Conservation (phyloP, 37 sponge, comb jelly and placozoan genomes). For the Hormiphora californensis region DNA sequence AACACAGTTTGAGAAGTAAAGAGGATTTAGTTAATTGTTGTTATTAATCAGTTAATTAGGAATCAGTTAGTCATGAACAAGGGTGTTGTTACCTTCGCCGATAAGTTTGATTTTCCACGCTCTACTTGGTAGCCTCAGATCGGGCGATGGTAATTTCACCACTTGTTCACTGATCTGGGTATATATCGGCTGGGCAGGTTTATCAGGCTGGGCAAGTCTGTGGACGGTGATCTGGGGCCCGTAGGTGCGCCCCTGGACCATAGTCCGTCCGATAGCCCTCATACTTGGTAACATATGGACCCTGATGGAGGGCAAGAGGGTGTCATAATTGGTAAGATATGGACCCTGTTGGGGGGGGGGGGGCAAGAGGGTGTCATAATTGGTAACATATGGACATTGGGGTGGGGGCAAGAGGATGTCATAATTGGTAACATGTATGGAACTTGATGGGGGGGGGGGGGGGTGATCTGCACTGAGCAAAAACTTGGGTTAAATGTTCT, state of each 20-base stretch:
- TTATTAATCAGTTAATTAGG: neutral
- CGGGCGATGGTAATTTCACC: slow-evolving; percentile 55
- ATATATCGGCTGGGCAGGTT: slow-evolving; percentile 66
- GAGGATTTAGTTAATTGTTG: neutral
- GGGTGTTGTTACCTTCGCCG: slow-evolving; percentile 55
- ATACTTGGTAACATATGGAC: slow-evolving; percentile 43
- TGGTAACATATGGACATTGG: no score
- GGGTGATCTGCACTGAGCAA: no score
- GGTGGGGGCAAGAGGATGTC: no score
- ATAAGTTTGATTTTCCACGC: slow-evolving; percentile 85
- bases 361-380: no score
- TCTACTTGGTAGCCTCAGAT: slow-evolving; percentile 63
- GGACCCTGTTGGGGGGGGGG: no score
- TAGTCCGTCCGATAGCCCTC: slow-evolving; percentile 60
- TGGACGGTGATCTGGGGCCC: slow-evolving; percentile 75
- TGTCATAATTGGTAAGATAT: no score
- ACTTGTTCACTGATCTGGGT: slow-evolving; percentile 60
- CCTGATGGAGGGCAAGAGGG: neutral
- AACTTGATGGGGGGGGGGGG: neutral
- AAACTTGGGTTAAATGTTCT: no score
- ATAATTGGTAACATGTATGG: no score
- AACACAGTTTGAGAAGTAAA: neutral
- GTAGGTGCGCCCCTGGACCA: slow-evolving; percentile 58
- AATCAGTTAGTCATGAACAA: neutral
- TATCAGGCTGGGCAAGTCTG: slow-evolving; percentile 53